Evolutionary conservation across 2,113 vertebrate genomes (phyloP), one percentile per base, ranked within the genome.

Genomic region (Carollia perspicillata): DNA sequence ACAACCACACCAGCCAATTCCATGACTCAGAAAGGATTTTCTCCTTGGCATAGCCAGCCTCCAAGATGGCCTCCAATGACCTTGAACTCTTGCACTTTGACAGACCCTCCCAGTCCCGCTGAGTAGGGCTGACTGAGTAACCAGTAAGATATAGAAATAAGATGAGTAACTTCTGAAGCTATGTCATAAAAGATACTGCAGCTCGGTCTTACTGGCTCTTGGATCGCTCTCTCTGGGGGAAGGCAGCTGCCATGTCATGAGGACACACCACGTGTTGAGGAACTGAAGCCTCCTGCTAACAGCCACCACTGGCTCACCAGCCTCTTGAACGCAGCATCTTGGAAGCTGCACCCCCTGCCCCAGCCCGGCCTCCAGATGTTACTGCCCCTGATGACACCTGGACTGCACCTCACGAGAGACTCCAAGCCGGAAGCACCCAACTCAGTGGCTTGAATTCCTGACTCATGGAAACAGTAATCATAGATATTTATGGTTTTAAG

Each of bases 11-110:
- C 81, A 37, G 8, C 83, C 30, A 37, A 40, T 28, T 47, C 13
- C 22, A 0, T 53, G 33, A 58, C 33, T 77, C 44, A 72, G 79
- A 80, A 79, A 68, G 20, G 26, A 35, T 49, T 89, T 86, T 81
- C 44, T 89, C 35, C 35, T 71, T 51, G 71, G 35, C 30, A 75
- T 18, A 49, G 42, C 84, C 89, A 66, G 42, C 47, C 58, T 88
- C 49, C 18, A 49, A 42, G 40, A 78, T 12, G 37, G 68, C 49
- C 37, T 28, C 47, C 30, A 6, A 5, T 1, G 18, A 68, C 49
- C 66, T 44, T 87, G 35, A 3, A 71, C 26, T 77, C 6, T 40
- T 0, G 8, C 14, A 2, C 20, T 53, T 79, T 7, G 55, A 12
- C 53, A 3, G 8, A 20, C 13, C 58, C 23, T 85, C n/a, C 47